These are phyloP conservation scores for Parelbella ahira DNA, from an alignment of 2,888 invertebrate species.

Conservation along the genomic window DNA sequence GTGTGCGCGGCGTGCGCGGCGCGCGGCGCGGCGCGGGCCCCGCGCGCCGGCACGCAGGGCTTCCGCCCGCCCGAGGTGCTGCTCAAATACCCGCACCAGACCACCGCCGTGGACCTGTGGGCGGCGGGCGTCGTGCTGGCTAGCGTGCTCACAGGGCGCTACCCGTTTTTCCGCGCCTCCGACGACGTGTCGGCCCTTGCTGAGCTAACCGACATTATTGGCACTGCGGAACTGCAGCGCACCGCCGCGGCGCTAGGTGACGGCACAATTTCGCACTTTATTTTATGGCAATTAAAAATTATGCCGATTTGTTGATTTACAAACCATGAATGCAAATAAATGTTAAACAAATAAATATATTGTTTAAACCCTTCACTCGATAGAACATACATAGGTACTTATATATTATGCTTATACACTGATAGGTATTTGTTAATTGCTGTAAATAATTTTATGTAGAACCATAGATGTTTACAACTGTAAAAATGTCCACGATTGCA, in stretches of 20 bases:
- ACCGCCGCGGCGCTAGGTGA: slow-evolving; percentile 85
- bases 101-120: slow-evolving; percentile 94
- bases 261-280: slow-evolving; percentile 80
- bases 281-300: too few species aligned
- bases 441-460: too few species aligned
- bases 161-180: slow-evolving; percentile 91
- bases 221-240: slow-evolving; percentile 84
- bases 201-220: slow-evolving; percentile 90
- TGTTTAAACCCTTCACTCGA: too few species aligned
- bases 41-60: slow-evolving; percentile 82
- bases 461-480: too few species aligned
- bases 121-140: slow-evolving; percentile 91
- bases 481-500: too few species aligned
- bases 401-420: too few species aligned
- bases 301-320: too few species aligned
- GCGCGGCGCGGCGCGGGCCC: slow-evolving; percentile 80
- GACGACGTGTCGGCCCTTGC: slow-evolving; percentile 87
- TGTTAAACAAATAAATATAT: too few species aligned
- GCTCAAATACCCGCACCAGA: slow-evolving; percentile 88
- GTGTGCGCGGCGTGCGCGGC: slow-evolving; percentile 33
- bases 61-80: slow-evolving; percentile 89
- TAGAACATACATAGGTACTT: too few species aligned
- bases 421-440: too few species aligned
- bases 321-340: too few species aligned
- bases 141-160: slow-evolving; percentile 85